Conservation (phyloP, 2,888 invertebrate genomes). For the Microplitis manilae region DNA sequence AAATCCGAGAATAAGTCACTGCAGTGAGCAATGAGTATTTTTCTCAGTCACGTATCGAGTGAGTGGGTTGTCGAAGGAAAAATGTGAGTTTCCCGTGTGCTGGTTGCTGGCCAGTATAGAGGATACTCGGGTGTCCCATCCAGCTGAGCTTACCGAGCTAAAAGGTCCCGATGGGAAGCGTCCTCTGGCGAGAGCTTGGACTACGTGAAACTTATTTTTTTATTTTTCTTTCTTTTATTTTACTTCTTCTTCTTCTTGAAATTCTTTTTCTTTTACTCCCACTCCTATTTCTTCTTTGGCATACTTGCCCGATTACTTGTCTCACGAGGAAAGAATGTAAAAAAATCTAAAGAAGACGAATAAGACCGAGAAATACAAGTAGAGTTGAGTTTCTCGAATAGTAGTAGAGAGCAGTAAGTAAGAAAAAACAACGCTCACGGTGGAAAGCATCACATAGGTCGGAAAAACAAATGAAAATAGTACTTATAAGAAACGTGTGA, state of each 20-base stretch:
- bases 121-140: constrained; percentile 29
- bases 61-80: constrained; percentile 13
- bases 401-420: not conserved
- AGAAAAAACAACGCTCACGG: constrained; percentile 2
- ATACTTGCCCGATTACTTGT: constrained; percentile 6
- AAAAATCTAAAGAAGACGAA: not conserved
- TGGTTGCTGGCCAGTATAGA: not conserved
- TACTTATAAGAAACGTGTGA: constrained; percentile 40
- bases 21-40: constrained; percentile 4
- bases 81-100: constrained; percentile 24
- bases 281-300: constrained; percentile 21
- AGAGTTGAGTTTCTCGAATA: not conserved
- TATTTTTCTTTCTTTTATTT: not conserved
- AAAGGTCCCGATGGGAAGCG: constrained; percentile 38
- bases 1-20: constrained; percentile 7
- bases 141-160: constrained; percentile 24
- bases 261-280: not conserved
- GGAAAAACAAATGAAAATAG: constrained; percentile 51
- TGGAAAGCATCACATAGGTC: constrained; percentile 12
- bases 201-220: not conserved
- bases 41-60: constrained; percentile 16
- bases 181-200: not conserved
- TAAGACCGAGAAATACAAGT: not conserved
- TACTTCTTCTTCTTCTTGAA: not conserved
- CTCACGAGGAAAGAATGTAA: not conserved